Conservation (phyloP, 2,113 vertebrate species). For the Australoheros scitulus region DNA sequence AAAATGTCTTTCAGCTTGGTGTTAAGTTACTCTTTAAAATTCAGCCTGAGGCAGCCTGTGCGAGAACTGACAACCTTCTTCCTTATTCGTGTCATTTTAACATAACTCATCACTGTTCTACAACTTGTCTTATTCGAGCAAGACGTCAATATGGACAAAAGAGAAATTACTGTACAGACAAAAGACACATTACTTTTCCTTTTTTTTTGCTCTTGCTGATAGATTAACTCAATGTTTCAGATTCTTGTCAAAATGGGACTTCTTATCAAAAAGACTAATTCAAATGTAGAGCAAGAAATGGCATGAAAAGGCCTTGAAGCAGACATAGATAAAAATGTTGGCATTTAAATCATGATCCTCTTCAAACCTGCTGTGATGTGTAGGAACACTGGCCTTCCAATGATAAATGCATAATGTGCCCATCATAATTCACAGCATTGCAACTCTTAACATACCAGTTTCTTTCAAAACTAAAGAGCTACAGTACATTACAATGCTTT, state of each 20-base stretch:
- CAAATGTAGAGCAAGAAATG: constrained; percentile 52
- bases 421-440: constrained; percentile 1
- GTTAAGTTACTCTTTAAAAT: constrained; percentile 22
- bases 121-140: constrained; percentile 9
- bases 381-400: neutral
- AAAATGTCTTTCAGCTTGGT: constrained; percentile 1
- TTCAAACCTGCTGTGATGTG: constrained; percentile 16
- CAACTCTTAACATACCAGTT: neutral
- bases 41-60: constrained; percentile 2
- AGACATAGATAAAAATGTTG: constrained; percentile 38
- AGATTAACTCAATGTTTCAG: neutral
- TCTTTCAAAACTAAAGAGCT: neutral
- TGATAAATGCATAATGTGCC: neutral
- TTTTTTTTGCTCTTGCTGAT: neutral
- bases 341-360: constrained; percentile 55
- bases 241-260: constrained; percentile 8
- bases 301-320: constrained; percentile 53
- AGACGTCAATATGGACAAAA: constrained; percentile 2
- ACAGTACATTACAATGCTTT: neutral
- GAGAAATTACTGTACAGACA: neutral
- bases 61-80: constrained; percentile 9
- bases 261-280: constrained; percentile 51
- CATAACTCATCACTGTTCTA: constrained; percentile 5
- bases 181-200: neutral
- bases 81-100: constrained; percentile 18